These are phyloP conservation scores for Bombus vancouverensis DNA, from an alignment of 1,140 invertebrate genomes.

Conservation along the genomic window DNA sequence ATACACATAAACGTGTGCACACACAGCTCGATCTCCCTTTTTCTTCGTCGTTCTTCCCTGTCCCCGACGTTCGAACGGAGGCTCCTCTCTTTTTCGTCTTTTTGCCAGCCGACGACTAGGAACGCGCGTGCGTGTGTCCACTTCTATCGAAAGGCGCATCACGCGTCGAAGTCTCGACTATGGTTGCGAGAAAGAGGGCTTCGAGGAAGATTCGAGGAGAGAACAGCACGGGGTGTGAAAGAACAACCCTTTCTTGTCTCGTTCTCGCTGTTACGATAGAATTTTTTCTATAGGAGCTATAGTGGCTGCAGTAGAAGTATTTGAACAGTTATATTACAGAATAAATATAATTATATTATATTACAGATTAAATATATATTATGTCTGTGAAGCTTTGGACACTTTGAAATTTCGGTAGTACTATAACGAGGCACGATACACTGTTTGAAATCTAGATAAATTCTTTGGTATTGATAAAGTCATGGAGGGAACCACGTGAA, in stretches of 20 bases:
- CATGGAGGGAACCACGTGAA: too few relatives aligned
- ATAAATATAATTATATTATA: too few relatives aligned
- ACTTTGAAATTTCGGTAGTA: too few relatives aligned
- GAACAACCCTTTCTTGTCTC: background rate
- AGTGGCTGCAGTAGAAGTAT: too few relatives aligned
- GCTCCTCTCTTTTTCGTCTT: background rate
- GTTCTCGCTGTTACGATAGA: background rate
- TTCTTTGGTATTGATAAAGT: too few relatives aligned
- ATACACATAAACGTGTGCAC: too few relatives aligned
- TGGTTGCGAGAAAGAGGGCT: background rate
- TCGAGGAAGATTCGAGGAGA: background rate
- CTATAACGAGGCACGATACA: too few relatives aligned
- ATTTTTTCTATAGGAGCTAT: background rate
- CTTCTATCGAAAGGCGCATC: slow-evolving; percentile 2
- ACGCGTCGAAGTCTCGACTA: background rate
- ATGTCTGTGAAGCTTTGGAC: too few relatives aligned
- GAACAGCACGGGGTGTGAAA: background rate
- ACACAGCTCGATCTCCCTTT: slow-evolving; percentile 5
- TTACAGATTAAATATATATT: too few relatives aligned
- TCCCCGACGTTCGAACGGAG: slow-evolving; percentile 26
- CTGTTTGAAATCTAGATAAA: too few relatives aligned
- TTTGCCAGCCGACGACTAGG: background rate
- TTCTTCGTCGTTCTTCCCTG: background rate
- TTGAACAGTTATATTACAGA: too few relatives aligned
- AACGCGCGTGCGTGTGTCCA: slow-evolving; percentile 13